These are phyloP conservation scores for Myioborus melanocephalus DNA, from an alignment of 2,797 vertebrate genomes.

Conservation along the genomic window DNA sequence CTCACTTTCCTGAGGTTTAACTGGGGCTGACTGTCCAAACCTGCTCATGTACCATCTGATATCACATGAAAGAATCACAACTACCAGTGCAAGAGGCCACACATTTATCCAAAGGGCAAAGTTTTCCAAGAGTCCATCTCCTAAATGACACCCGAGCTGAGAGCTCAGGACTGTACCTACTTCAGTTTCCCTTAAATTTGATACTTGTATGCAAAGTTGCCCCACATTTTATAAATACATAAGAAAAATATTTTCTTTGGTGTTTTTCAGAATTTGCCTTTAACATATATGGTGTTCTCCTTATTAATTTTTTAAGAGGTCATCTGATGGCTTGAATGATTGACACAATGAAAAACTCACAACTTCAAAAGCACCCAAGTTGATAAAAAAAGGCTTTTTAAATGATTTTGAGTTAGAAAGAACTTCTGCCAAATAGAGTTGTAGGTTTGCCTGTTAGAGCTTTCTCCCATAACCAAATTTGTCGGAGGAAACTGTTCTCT, in stretches of 20 bases:
- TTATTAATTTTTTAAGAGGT: neutral
- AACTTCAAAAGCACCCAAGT: neutral
- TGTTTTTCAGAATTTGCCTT: neutral
- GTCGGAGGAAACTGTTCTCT: neutral
- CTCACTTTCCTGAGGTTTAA: constrained; percentile 11
- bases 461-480: neutral
- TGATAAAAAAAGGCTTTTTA: neutral
- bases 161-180: neutral
- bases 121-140: neutral
- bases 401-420: neutral
- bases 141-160: fast-evolving
- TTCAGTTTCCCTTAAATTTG: neutral
- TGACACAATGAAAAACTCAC: neutral
- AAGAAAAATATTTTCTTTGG: neutral
- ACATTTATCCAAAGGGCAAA: neutral
- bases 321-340: neutral
- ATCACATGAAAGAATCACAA: neutral
- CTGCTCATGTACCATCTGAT: neutral
- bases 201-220: neutral
- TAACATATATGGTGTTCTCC: neutral
- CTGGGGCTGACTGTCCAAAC: constrained; percentile 8
- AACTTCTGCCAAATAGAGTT: neutral
- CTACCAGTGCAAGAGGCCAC: neutral
- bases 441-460: neutral
- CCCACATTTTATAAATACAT: neutral